Conservation (phyloP, 2,888 invertebrate species). For the Tetheella fluctuosa region DNA sequence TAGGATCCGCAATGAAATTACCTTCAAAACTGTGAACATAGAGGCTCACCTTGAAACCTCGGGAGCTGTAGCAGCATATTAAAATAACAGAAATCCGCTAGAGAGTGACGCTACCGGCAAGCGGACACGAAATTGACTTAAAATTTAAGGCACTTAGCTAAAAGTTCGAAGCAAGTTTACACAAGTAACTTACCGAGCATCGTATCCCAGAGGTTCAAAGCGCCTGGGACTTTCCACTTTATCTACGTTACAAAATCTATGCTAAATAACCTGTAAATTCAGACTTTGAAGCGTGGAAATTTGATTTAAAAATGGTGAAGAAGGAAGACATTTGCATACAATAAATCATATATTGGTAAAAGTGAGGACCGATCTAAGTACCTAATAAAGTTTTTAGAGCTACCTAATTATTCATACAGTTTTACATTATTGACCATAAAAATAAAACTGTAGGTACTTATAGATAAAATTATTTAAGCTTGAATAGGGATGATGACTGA, state of each 20-base stretch:
- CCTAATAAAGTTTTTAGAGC: too few relatives aligned
- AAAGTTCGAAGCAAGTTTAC: slow-evolving; percentile 62
- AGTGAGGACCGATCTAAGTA: too few relatives aligned
- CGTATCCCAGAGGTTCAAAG: slow-evolving; percentile 47
- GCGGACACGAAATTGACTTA: slow-evolving; percentile 68
- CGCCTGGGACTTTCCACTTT: slow-evolving; percentile 39
- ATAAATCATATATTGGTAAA: too few relatives aligned
- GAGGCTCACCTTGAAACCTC: slow-evolving; percentile 25
- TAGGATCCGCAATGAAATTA: slow-evolving; percentile 17
- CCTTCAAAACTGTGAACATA: slow-evolving; percentile 27
- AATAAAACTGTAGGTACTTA: too few relatives aligned
- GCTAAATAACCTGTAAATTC: slow-evolving; percentile 25
- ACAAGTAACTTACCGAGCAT: slow-evolving; percentile 54
- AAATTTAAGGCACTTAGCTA: slow-evolving; percentile 72
- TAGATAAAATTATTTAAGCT: too few relatives aligned
- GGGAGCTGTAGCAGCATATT: slow-evolving; percentile 31
- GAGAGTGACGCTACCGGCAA: slow-evolving; percentile 44
- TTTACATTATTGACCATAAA: too few relatives aligned
- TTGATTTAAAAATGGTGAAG: slow-evolving; percentile 16
- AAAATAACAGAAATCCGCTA: slow-evolving; percentile 48
- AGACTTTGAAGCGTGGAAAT: slow-evolving; percentile 17
- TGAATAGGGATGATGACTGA: too few relatives aligned
- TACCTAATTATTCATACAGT: too few relatives aligned
- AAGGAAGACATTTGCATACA: too few relatives aligned
- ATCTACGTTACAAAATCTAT: slow-evolving; percentile 24